Evolutionary conservation across 1,140 invertebrate genomes (phyloP), one percentile per base, ranked within the genome.

Genomic region (Rhopalosiphum maidis): DNA sequence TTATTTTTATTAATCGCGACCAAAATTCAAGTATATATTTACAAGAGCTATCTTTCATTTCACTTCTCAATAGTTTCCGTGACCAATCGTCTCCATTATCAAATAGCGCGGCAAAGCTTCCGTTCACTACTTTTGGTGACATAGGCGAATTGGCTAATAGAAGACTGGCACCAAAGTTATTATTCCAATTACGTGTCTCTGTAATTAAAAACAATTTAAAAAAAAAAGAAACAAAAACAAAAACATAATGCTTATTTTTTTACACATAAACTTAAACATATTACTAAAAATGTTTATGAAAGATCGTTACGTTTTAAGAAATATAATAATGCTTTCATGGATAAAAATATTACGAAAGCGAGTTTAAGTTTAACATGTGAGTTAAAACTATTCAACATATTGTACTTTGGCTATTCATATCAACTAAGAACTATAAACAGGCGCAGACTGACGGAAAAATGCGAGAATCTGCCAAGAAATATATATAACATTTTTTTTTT

Each of bases 71-170:
- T 46, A 97, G 94, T 94, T 96, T 96, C 41, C 96, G 96, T 94
- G 97, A 96, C n/a, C 96, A 97, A 94, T 96, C 97, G 90, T 98
- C 97, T 91, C 97, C 97, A 55, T 97, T 97, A 95, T 99, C 98
- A 94, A 99, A 98, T 94, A 99, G 97, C 18, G 98, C 99, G 0
- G 98, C 98, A 95, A 99, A 99, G 94, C 98, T 99, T 1, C 98
- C 99, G 94, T 99, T 99, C 18, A 99, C 98, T 37, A 99, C 98
- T 96, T 99, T 99, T 0, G 99, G 99, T 46, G 98, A 99, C 97
- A 99, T 98, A 2, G 99, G 99, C 43, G 98, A 98, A 95, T 99
- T 99, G 22, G 99, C 97, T 46, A 99, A 95, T 35, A 99, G 96
- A 5, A 99, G 96, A 95, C 98, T 99, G 30, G 99, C 98, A 22